Base-by-base conservation (phyloP, 2,888 invertebrate genomes). In the Protonemura montana region DNA sequence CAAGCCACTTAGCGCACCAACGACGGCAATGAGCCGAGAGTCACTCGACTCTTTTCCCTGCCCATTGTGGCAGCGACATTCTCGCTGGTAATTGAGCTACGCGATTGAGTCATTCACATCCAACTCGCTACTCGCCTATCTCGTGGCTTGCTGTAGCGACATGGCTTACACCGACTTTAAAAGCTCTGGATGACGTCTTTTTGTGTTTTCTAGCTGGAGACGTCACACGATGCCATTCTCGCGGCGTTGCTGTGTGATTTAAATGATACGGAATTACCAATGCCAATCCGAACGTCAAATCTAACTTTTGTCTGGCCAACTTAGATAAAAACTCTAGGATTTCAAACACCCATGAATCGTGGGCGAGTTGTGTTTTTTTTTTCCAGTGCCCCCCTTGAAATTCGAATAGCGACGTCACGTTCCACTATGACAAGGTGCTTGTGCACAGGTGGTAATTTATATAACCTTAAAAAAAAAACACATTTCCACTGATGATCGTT, bases 1-100 rank as follows among this genome's bases (percentile, higher is more conserved):
- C 81, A 81, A 30, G 81, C 81, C 81, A 81, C 81, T 81, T 81
- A 81, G 81, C 29, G 35, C 35, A 6, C 5, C 5, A 35, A 35
- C 35, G 3, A 10, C 28, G 5, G 28, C n/a, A 10, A 5, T 25
- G 78, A 7, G 26, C 13, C 26, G 78, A n/a, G n/a, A n/a, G n/a
- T n/a, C 28, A 0, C 28, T 78, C 78, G 78, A 13, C 28, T n/a
- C 10, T n/a, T n/a, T n/a, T 78, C 78, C 26, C 28, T 78, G 28
- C 21, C 59, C 21, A 21, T 59, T 59, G 59, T 59, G 59, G 59
- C 59, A 59, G 59, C 59, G 59, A 59, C 59, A 59, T 21, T 59
- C 59, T 10, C 16, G 13, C 59, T 59, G 59, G 59, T 59, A 59
- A 59, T 59, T 21, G 59, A 59, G 59, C 59, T 21, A 13, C 41